phyloP scores from a whole-genome alignment of 2,888 invertebrate species.

The Plagiodera versicolora region DNA sequence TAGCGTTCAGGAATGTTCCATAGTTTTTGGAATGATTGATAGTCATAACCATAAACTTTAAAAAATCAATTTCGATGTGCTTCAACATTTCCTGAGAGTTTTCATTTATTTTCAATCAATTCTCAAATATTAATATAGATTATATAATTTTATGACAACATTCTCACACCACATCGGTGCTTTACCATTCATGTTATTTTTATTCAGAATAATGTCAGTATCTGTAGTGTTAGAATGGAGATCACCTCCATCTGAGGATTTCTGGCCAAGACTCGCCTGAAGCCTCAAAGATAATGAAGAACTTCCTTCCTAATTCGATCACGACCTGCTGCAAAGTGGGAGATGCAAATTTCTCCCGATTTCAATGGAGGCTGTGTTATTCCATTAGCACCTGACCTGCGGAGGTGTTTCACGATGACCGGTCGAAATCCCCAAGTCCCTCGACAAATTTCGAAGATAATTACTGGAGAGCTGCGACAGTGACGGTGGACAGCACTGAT shows the following conservation, averaged over 20 bases:
- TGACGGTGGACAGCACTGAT: slow-evolving; percentile 50
- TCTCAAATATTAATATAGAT: no score
- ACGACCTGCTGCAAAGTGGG: neutral
- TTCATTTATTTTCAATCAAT: no score
- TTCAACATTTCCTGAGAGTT: no score
- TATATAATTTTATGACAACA: no score
- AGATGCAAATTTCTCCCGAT: slow-evolving; percentile 25
- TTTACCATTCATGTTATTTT: no score
- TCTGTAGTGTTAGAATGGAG: no score
- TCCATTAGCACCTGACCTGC: slow-evolving; percentile 36
- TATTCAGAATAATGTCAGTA: no score
- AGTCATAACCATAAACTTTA: no score
- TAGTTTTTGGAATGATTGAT: no score
- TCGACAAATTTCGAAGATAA: slow-evolving; percentile 55
- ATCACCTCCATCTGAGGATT: neutral
- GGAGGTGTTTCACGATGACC: slow-evolving; percentile 35
- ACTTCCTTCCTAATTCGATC: slow-evolving; percentile 8
- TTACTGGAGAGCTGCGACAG: slow-evolving; percentile 51
- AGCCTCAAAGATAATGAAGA: neutral
- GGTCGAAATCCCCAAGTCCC: slow-evolving; percentile 50
- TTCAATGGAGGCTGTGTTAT: slow-evolving; percentile 28
- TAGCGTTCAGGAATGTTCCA: no score
- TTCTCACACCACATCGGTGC: no score
- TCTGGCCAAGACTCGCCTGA: neutral
- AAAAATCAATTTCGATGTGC: no score